These are phyloP conservation scores for Junco hyemalis DNA, from an alignment of 2,113 vertebrate species.

Conservation along the genomic window DNA sequence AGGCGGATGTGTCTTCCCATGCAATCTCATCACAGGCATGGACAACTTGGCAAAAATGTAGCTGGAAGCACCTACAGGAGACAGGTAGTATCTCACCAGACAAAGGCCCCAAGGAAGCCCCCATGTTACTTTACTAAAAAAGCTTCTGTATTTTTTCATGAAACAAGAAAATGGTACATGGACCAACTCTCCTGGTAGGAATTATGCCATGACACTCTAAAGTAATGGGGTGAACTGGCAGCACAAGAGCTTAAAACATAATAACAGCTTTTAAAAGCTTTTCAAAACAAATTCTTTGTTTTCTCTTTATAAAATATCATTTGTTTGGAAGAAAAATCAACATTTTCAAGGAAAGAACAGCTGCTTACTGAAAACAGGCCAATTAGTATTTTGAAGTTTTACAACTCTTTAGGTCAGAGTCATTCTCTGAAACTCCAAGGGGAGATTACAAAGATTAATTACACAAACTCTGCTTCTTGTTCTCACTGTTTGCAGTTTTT, in stretches of 20 bases:
- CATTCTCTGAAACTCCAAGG: not conserved
- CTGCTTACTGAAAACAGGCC: not conserved
- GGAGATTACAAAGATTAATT: not conserved
- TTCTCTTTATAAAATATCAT: not conserved
- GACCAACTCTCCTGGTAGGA: not conserved
- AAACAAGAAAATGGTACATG: not conserved
- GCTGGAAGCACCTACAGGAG: not conserved
- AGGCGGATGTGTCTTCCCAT: accelerated
- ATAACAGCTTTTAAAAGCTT: not conserved
- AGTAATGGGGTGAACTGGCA: not conserved
- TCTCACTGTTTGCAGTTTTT: not conserved
- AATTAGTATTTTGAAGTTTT: not conserved
- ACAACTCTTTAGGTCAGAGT: not conserved
- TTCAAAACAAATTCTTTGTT: not conserved
- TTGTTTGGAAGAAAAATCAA: not conserved
- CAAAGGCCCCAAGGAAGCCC: not conserved
- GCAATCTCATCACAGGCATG: accelerated
- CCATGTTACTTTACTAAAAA: accelerated
- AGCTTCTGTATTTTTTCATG: not conserved
- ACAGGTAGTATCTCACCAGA: not conserved
- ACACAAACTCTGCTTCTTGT: not conserved
- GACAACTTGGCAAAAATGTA: not conserved
- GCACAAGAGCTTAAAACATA: not conserved
- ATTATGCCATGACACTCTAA: accelerated
- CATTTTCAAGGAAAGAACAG: not conserved